Base-by-base conservation (phyloP, 2,888 invertebrate species). In the Nesidiocoris tenuis region DNA sequence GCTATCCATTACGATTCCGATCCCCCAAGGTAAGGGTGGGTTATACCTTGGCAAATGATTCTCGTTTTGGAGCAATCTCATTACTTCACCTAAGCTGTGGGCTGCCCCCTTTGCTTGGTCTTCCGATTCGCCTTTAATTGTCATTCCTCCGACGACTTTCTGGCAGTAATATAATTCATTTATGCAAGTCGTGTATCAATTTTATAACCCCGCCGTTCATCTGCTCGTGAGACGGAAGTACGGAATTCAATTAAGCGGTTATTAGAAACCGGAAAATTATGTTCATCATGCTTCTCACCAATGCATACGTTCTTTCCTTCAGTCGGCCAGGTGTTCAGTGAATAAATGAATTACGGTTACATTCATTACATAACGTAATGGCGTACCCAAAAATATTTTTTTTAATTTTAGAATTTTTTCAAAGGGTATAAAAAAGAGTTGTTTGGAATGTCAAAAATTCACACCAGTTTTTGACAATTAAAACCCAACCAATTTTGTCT, bases 151-250 rank as follows among this genome's bases (percentile, higher is more conserved):
- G 16, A 24, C 18, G 71, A 61, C 71, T 70, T 39, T 39, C 39
- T 39, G 5, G 3, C 59, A 16, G 24, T 71, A 25, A 71, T 71
- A 23, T 24, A 57, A 71, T 71, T 71, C 71, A 71, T 71, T 71
- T 71, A 71, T 71, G 59, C 71, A 59, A 71, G 71, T 71, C 71
- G 71, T 71, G 71, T 71, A 71, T 71, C 71, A 71, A 71, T 61
- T 61, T 71, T 59, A 59, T 71, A 61, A 71, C 17, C 61, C 71
- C 2, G 70, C 24, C 67, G 25, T 65, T 19, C 39, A n/a, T 67
- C 39, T 3, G 39, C 39, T 39, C 39, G 39, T 39, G 12, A 39
- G 39, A 19, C 56, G 21, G 55, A n/a, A n/a, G 54, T n/a, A 65
- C 9, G 66, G n/a, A 19, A 55, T 56, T 56, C 67, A 67, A 67